phyloP scores from a whole-genome alignment of 64 coral and sea anemone species.

The Trachythela sp. region DNA sequence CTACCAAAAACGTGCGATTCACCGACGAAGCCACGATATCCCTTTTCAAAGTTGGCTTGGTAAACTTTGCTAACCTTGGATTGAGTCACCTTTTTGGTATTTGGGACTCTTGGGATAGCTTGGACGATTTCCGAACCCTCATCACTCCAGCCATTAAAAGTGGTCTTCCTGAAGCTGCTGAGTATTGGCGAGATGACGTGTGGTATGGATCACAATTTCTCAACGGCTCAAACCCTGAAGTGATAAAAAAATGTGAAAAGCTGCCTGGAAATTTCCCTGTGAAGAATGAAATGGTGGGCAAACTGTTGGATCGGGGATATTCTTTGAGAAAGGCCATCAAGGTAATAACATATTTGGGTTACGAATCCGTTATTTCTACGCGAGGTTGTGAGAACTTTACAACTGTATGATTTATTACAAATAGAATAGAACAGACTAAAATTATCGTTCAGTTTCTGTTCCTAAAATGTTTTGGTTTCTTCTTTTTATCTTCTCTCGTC shows the following conservation, averaged over 20 bases:
- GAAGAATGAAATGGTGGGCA: conserved; percentile 37
- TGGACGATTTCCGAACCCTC: conserved; percentile 39
- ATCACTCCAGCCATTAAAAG: conserved; percentile 4
- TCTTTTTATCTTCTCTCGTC: too few relatives aligned
- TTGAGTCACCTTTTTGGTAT: conserved; percentile 12
- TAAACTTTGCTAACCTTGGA: conserved; percentile 32
- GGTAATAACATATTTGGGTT: neutral
- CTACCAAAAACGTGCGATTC: conserved; percentile 54
- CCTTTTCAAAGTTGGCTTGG: conserved; percentile 30
- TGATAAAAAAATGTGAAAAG: conserved; percentile 25
- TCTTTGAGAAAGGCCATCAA: neutral
- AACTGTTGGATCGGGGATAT: conserved; percentile 42
- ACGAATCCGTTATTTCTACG: too few relatives aligned
- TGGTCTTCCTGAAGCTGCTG: conserved; percentile 10
- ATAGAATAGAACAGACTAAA: too few relatives aligned
- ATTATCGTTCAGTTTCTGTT: too few relatives aligned
- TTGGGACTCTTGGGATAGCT: conserved; percentile 34
- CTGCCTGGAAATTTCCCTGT: conserved; percentile 51
- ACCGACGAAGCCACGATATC: conserved; percentile 32
- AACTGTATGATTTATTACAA: too few relatives aligned
- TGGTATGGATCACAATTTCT: conserved; percentile 53
- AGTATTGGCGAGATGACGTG: conserved; percentile 45
- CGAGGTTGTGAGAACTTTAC: too few relatives aligned
- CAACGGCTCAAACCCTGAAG: conserved; percentile 49
- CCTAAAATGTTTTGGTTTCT: too few relatives aligned